Percentiles rank a stretch among this genome's conserved stretches.
These are phyloP conservation scores for Zophobas morio DNA, from an alignment of 1,140 invertebrate species.

Conservation along the genomic window DNA sequence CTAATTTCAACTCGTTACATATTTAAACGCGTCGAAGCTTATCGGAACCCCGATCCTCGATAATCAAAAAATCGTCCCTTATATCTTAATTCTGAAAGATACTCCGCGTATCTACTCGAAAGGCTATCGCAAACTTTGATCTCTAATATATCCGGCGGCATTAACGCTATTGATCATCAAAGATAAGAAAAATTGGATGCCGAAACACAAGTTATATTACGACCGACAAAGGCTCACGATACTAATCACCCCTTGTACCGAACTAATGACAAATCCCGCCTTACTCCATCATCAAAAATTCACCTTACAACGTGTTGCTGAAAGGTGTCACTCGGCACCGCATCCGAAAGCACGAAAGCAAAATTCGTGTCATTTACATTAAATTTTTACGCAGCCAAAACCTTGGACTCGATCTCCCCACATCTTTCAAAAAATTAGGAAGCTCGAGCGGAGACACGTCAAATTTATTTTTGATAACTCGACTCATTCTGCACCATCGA, in stretches of 20 bases:
- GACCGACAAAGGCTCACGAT: constrained; percentile 33
- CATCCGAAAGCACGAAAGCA: too few relatives aligned
- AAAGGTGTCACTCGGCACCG: not conserved
- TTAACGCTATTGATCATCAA: constrained; percentile 40
- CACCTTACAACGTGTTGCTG: not conserved
- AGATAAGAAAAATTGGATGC: constrained; percentile 36
- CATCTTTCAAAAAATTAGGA: too few relatives aligned
- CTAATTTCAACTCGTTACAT: not conserved
- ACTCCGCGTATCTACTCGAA: constrained; percentile 14
- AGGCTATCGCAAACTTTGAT: constrained; percentile 30
- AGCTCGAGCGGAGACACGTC: too few relatives aligned
- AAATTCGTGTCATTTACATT: too few relatives aligned
- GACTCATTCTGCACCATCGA: too few relatives aligned
- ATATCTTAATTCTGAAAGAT: constrained; percentile 6
- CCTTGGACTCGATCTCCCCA: too few relatives aligned
- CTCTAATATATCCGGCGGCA: constrained; percentile 31
- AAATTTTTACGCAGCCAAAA: too few relatives aligned
- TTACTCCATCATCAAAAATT: too few relatives aligned
- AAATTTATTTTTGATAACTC: too few relatives aligned
- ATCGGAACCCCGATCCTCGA: not conserved
- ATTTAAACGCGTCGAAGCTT: not conserved
- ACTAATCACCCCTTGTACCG: not conserved
- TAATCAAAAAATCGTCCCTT: not conserved
- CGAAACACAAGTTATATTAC: constrained; percentile 34
- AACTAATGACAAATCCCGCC: too few relatives aligned